These are phyloP conservation scores for Sprattus sprattus DNA, from an alignment of 2,113 vertebrate genomes.

Conservation along the genomic window DNA sequence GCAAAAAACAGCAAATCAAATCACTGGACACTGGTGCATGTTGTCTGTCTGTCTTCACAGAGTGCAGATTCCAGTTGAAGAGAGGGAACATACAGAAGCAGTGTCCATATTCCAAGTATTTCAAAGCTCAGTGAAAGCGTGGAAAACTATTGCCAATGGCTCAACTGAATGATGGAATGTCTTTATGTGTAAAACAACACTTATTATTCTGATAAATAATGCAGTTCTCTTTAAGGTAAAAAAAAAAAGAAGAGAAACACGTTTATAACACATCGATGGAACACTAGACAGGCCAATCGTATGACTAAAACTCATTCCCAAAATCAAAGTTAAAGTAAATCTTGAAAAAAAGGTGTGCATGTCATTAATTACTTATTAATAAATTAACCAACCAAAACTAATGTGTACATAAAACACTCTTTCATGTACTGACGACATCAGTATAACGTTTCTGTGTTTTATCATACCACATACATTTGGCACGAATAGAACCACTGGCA, in stretches of 20 bases:
- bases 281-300: slow-evolving; percentile 2
- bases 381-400: background rate
- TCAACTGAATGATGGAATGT: background rate
- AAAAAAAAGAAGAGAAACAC: background rate
- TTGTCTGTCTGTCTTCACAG: background rate
- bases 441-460: background rate
- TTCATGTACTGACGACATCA: background rate
- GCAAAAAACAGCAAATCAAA: background rate
- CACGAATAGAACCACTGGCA: background rate
- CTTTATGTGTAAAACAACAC: background rate
- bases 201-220: slow-evolving; percentile 2
- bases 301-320: background rate
- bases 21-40: background rate
- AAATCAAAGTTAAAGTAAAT: background rate
- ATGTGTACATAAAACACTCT: background rate
- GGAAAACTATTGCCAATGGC: background rate
- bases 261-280: background rate
- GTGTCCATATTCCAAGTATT: background rate
- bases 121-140: background rate
- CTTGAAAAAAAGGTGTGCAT: background rate
- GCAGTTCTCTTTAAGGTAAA: slow-evolving; percentile 1
- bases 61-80: background rate
- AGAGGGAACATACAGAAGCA: background rate
- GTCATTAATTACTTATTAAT: background rate
- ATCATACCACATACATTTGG: background rate